Conservation (phyloP, 2,888 invertebrate species). For the Aquatica leii region DNA sequence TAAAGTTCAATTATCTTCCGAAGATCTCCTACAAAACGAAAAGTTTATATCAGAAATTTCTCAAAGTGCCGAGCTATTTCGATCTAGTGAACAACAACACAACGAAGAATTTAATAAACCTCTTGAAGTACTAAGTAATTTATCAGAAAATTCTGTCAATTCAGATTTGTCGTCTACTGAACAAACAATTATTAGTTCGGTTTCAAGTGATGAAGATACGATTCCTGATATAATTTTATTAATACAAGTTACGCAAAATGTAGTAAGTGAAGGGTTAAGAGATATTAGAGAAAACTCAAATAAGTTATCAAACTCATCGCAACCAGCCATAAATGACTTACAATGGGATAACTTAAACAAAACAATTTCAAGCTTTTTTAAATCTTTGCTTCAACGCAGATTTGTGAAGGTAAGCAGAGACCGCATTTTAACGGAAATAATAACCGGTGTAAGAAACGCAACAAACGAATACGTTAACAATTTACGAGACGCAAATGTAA, state of each 20-base stretch:
- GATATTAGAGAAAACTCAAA: conserved; percentile 20
- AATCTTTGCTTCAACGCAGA: conserved; percentile 12
- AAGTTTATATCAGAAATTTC: conserved; percentile 31
- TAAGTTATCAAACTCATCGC: conserved; percentile 6
- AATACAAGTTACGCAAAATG: conserved; percentile 29
- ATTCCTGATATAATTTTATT: conserved; percentile 23
- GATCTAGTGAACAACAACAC: neutral
- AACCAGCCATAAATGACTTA: conserved; percentile 14
- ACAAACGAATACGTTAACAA: conserved; percentile 20
- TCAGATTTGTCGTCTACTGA: neutral
- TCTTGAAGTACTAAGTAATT: neutral
- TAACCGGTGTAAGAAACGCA: conserved; percentile 14
- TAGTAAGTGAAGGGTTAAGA: conserved; percentile 18
- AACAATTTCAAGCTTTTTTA: conserved; percentile 26
- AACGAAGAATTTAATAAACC: neutral
- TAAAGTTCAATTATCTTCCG: conserved; percentile 47
- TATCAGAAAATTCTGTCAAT: conserved; percentile 5
- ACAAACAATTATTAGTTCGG: neutral
- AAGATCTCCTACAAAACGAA: conserved; percentile 40
- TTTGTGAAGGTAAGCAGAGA: neutral
- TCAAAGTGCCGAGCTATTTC: neutral
- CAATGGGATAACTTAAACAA: conserved; percentile 27
- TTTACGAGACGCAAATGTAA: conserved; percentile 4
- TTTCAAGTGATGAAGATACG: conserved; percentile 19
- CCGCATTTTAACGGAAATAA: conserved; percentile 15